These are phyloP conservation scores for Lophius piscatorius DNA, from an alignment of 2,113 vertebrate genomes.

Conservation along the genomic window DNA sequence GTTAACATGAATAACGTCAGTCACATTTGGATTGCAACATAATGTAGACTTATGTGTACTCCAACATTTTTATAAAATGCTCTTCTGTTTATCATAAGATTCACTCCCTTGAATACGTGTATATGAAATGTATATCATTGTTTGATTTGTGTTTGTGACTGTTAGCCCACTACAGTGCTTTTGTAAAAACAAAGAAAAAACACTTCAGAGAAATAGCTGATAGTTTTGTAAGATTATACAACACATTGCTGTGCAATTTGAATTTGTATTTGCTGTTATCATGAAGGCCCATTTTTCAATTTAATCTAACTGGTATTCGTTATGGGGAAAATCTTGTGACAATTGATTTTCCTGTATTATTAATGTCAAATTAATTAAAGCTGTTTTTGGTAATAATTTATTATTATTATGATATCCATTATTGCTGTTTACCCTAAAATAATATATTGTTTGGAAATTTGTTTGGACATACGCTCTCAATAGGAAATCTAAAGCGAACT, in stretches of 20 bases:
- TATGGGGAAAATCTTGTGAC: slow-evolving; percentile 49
- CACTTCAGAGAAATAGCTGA: slow-evolving; percentile 60
- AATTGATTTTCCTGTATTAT: slow-evolving; percentile 56
- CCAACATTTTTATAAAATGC: slow-evolving; percentile 31
- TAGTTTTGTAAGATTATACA: slow-evolving; percentile 72
- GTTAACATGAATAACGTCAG: slow-evolving; percentile 12
- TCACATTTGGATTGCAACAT: slow-evolving; percentile 38
- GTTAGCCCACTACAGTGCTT: slow-evolving; percentile 62
- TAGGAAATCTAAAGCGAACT: slow-evolving; percentile 24
- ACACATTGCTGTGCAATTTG: slow-evolving; percentile 67
- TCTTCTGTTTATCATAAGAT: slow-evolving; percentile 36
- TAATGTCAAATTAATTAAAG: slow-evolving; percentile 53
- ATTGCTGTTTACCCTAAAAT: slow-evolving; percentile 76
- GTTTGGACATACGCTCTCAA: no score
- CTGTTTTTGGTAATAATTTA: slow-evolving; percentile 58
- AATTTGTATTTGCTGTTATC: slow-evolving; percentile 63
- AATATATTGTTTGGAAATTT: slow-evolving; percentile 46
- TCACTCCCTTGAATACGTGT: slow-evolving; percentile 39
- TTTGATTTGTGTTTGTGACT: slow-evolving; percentile 63
- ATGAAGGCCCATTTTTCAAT: slow-evolving; percentile 55
- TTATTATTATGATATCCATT: slow-evolving; percentile 62
- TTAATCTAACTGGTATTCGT: slow-evolving; percentile 54
- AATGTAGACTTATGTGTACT: slow-evolving; percentile 50
- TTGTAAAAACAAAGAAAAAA: slow-evolving; percentile 51
- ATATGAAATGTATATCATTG: slow-evolving; percentile 52